Percentiles rank a stretch among this genome's conserved stretches.
Conservation (phyloP, 2,113 vertebrate species). For the Sigmodon hispidus region DNA sequence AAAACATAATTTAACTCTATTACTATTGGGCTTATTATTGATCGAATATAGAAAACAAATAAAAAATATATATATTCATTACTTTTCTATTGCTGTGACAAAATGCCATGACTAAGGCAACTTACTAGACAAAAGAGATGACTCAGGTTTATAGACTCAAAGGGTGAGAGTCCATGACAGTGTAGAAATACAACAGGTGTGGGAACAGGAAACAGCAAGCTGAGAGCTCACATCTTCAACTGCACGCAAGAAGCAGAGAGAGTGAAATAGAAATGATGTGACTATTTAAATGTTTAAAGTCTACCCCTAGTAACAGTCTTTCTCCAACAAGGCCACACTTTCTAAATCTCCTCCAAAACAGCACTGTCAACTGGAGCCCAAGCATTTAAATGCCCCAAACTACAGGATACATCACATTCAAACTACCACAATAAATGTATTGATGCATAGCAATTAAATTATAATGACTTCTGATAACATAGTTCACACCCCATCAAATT, state of each 20-base stretch:
- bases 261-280: neutral
- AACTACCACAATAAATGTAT: neutral
- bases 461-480: neutral
- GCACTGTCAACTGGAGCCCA: too few relatives aligned
- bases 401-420: neutral
- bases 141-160: neutral
- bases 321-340: neutral
- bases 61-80: neutral
- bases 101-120: neutral
- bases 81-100: neutral
- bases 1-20: neutral
- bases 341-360: neutral
- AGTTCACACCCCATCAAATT: neutral
- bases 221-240: neutral
- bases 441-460: neutral
- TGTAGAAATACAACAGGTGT: neutral
- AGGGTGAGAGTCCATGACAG: neutral
- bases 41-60: neutral
- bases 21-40: neutral
- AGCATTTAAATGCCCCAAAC: neutral
- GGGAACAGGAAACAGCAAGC: neutral
- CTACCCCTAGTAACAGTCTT: neutral
- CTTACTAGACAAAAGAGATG: neutral
- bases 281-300: neutral
- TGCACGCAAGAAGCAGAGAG: neutral